phyloP scores from a whole-genome alignment of 2,888 invertebrate genomes.

The Choreutis nemorana region DNA sequence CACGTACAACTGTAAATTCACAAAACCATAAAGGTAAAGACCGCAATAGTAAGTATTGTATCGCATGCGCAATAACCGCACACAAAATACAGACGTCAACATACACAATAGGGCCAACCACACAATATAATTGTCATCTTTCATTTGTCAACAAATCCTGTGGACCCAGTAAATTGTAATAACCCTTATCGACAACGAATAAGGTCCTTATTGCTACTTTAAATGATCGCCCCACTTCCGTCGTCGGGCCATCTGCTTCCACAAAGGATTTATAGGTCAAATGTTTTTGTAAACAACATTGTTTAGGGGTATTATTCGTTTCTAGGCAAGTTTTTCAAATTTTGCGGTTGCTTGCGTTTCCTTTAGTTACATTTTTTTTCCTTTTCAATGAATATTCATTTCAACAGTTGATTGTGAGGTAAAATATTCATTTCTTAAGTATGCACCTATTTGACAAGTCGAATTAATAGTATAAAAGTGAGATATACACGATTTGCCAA shows the following conservation, averaged over 20 bases:
- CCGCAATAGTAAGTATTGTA: neutral
- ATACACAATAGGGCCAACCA: conserved; percentile 32
- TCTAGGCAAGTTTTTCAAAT: conserved; percentile 16
- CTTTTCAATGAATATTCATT: too few relatives aligned
- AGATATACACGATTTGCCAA: too few relatives aligned
- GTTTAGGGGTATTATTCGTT: too few relatives aligned
- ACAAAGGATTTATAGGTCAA: conserved; percentile 45
- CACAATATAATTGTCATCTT: conserved; percentile 58
- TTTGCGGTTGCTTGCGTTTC: conserved; percentile 17
- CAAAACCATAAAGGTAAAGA: neutral
- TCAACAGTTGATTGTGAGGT: too few relatives aligned
- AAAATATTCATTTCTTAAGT: too few relatives aligned
- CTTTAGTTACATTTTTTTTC: too few relatives aligned
- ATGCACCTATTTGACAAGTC: too few relatives aligned
- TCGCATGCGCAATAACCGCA: neutral
- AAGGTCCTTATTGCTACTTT: conserved; percentile 14
- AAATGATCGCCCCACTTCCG: conserved; percentile 8
- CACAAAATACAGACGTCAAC: conserved; percentile 40
- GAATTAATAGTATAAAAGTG: too few relatives aligned
- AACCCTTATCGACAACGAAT: conserved; percentile 25
- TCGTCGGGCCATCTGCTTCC: conserved; percentile 37
- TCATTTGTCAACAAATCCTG: conserved; percentile 47
- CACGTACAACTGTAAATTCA: neutral
- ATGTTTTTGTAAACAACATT: conserved; percentile 40
- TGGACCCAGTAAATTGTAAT: conserved; percentile 11